These are phyloP conservation scores for Latrodectus elegans DNA, from an alignment of 2,888 invertebrate genomes.

Conservation along the genomic window DNA sequence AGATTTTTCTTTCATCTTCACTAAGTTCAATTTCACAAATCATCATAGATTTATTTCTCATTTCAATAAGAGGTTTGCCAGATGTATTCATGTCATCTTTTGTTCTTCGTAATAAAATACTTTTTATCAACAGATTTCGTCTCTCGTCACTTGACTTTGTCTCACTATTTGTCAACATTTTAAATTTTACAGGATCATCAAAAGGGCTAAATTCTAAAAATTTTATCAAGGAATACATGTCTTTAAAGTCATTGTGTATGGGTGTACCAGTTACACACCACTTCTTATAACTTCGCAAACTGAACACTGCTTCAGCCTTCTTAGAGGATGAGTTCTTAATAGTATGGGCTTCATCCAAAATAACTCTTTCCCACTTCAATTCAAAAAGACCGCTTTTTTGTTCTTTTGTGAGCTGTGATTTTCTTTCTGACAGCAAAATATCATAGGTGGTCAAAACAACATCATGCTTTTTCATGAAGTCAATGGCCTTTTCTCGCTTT, in stretches of 20 bases:
- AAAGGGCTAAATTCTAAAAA: slow-evolving; percentile 54
- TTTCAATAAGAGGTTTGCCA: slow-evolving; percentile 77
- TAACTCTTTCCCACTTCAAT: slow-evolving; percentile 88
- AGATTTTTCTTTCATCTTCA: slow-evolving; percentile 79
- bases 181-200: slow-evolving; percentile 50
- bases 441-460: slow-evolving; percentile 93
- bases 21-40: slow-evolving; percentile 73
- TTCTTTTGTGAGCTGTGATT: slow-evolving; percentile 68
- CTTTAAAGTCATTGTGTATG: slow-evolving; percentile 93
- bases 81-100: slow-evolving; percentile 84
- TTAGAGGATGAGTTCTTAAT: slow-evolving; percentile 90
- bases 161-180: slow-evolving; percentile 23
- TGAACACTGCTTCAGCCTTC: slow-evolving; percentile 83
- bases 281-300: slow-evolving; percentile 80
- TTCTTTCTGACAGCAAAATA: slow-evolving; percentile 76
- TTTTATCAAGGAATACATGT: slow-evolving; percentile 76
- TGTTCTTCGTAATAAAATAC: slow-evolving; percentile 89
- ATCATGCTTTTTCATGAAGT: slow-evolving; percentile 80
- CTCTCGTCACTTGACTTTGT: slow-evolving; percentile 75
- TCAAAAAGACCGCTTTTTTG: slow-evolving; percentile 79
- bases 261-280: slow-evolving; percentile 96
- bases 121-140: slow-evolving; percentile 88
- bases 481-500: slow-evolving; percentile 79
- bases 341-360: slow-evolving; percentile 94
- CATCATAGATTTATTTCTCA: slow-evolving; percentile 82